Conservation (phyloP, 2,797 vertebrate species). For the Peromyscus nudipes region DNA sequence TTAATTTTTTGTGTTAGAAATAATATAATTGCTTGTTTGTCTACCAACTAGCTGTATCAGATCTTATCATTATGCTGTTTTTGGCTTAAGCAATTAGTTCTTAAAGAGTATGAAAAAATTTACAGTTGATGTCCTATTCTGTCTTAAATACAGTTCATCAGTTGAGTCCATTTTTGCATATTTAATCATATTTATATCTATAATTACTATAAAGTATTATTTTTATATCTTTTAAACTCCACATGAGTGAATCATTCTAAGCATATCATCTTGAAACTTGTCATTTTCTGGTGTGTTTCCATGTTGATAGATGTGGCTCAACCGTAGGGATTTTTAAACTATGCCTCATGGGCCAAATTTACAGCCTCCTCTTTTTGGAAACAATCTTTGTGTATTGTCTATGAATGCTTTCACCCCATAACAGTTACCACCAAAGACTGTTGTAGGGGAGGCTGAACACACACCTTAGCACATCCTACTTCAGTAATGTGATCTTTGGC, state of each 20-base stretch:
- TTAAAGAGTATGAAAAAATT: constrained; percentile 52
- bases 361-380: constrained; percentile 51
- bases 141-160: constrained; percentile 59
- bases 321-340: not conserved
- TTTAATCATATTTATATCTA: not conserved
- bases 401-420: not conserved
- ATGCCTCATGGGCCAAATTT: not conserved
- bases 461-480: not conserved
- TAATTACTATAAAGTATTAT: not conserved
- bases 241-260: not conserved
- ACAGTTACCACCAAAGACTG: not conserved
- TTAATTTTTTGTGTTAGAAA: not conserved
- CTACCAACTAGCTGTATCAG: constrained; percentile 18
- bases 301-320: not conserved
- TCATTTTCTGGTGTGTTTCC: constrained; percentile 30
- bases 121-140: not conserved
- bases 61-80: constrained; percentile 15
- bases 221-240: constrained; percentile 44
- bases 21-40: constrained; percentile 44
- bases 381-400: constrained; percentile 12
- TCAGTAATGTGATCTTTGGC: not conserved
- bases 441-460: not conserved
- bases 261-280: constrained; percentile 56
- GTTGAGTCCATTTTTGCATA: constrained; percentile 26
- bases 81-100: constrained; percentile 38